Percentiles rank a stretch among this genome's conserved stretches.
These are phyloP conservation scores for Chymomyza costata DNA, from an alignment of 1,140 invertebrate genomes.

Conservation along the genomic window DNA sequence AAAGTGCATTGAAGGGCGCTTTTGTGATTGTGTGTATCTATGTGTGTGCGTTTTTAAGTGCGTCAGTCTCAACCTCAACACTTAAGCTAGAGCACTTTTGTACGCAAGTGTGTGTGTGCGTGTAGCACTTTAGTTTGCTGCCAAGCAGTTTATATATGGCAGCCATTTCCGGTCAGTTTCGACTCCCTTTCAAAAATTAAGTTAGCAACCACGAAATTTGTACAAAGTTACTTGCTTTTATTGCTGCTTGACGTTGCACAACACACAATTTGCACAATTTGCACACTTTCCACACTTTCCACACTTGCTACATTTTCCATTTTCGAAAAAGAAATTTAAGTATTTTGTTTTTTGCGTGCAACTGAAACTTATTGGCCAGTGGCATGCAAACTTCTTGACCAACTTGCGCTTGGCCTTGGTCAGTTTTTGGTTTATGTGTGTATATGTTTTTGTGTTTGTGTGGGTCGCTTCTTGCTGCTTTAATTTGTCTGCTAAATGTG, in stretches of 20 bases:
- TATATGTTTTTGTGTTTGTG: neutral
- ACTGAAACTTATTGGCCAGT: constrained; percentile 61
- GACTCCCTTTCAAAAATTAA: constrained; percentile 46
- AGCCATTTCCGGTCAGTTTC: constrained; percentile 46
- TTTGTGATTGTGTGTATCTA: constrained; percentile 4
- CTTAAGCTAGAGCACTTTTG: constrained; percentile 23
- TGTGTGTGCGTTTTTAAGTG: constrained; percentile 24
- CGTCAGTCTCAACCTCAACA: constrained; percentile 65
- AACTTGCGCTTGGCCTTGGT: constrained; percentile 54
- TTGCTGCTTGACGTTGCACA: too few species aligned
- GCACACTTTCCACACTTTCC: constrained; percentile 38
- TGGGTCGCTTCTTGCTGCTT: constrained; percentile 18
- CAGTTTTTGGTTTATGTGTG: constrained; percentile 1
- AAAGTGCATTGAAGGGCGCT: constrained; percentile 2
- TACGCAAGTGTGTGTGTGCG: constrained; percentile 11
- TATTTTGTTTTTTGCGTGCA: constrained; percentile 43
- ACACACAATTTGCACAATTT: constrained; percentile 16
- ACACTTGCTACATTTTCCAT: constrained; percentile 46
- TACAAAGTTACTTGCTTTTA: constrained; percentile 46
- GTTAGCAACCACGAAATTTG: constrained; percentile 36
- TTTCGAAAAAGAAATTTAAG: constrained; percentile 32
- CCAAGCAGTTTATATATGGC: too few species aligned
- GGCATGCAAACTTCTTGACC: constrained; percentile 59
- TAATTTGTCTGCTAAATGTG: constrained; percentile 31
- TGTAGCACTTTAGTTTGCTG: constrained; percentile 14